Evolutionary conservation across 2,888 invertebrate species (phyloP).

Genomic region (Smittia sp.): DNA sequence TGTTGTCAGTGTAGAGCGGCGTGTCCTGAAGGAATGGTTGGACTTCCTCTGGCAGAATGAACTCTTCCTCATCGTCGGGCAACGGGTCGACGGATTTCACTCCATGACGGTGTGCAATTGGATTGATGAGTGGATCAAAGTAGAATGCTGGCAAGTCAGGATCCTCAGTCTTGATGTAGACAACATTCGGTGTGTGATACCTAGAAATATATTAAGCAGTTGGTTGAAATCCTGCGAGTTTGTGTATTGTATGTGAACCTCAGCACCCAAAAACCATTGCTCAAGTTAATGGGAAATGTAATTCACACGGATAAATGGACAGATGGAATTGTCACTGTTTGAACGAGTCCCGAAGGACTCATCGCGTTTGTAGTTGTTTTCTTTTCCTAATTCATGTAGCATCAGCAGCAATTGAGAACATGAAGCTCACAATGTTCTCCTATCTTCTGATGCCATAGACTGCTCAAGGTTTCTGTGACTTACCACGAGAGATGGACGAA

Average conservation of each 20-base stretch:
- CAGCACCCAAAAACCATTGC: constrained; percentile 53
- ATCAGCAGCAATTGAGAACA: background rate
- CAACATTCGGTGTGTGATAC: constrained; percentile 99
- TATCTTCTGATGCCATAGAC: background rate
- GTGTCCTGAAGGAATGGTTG: constrained; percentile 92
- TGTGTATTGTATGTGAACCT: constrained; percentile 57
- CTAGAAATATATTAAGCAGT: constrained; percentile 55
- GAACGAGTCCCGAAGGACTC: background rate
- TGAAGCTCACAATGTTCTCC: background rate
- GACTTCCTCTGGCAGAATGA: constrained; percentile 83
- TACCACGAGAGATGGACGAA: constrained; percentile 98
- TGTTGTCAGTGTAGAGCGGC: constrained; percentile 96
- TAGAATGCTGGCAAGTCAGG: constrained; percentile 99
- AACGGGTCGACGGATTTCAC: constrained; percentile 80
- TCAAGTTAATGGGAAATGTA: constrained; percentile 14
- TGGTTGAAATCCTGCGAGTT: constrained; percentile 26
- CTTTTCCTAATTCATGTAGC: background rate
- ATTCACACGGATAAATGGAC: background rate
- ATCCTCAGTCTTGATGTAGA: constrained; percentile 99
- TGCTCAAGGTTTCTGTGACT: constrained; percentile 51
- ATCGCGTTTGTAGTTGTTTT: constrained; percentile 16
- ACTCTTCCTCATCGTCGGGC: constrained; percentile 93
- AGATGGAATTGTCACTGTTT: background rate
- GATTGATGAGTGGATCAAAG: constrained; percentile 99
- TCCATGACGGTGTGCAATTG: constrained; percentile 92